Base-by-base conservation (phyloP, 1,140 invertebrate species). In the Diorhabda sublineata region DNA sequence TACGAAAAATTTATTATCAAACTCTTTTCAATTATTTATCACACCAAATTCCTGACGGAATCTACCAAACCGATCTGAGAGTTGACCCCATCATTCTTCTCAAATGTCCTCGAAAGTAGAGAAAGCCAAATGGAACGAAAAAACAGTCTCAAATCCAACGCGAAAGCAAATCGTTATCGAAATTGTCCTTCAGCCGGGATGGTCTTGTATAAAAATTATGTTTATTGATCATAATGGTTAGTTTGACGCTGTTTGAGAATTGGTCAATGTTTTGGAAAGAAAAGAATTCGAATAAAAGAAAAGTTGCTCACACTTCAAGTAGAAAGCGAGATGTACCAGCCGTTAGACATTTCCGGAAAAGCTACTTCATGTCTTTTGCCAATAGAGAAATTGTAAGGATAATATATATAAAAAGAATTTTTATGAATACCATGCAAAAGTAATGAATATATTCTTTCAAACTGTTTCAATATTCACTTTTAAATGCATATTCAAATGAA, bases 211-310 rank as follows among this genome's bases (percentile, higher is more conserved):
- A 45, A 67, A 76, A 76, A 74, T 74, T 71, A 76, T 76, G 75
- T 76, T 76, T 74, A 70, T 71, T 68, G 71, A 76, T 76, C 73
- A 72, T 74, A 74, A 76, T 76, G 75, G 75, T 76, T 76, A 76
- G 75, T 76, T 76, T 76, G 75, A 74, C 73, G 69, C 73, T 69
- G 66, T 60, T 67, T 64, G 47, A 7, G 65, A 76, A 76, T 76
- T 76, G 75, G 71, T 69, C 75, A 76, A 76, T 76, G 71, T 74
- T 74, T 72, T 68, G 75, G 73, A 76, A 76, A 64, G 67, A 59
- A 72, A 76, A 76, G 73, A 74, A 74, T 74, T 71, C 69, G 70
- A 74, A 74, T 76, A 76, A 76, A 74, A 72, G 71, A 70, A 64
- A 63, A 74, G 69, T 73, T 72, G 71, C 63, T 69, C 47, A 52